A percentile compares a stretch with the other conserved stretches of the same genome.
These are phyloP conservation scores for Calosoma granatense DNA, from an alignment of 1,140 invertebrate genomes.

Conservation along the genomic window DNA sequence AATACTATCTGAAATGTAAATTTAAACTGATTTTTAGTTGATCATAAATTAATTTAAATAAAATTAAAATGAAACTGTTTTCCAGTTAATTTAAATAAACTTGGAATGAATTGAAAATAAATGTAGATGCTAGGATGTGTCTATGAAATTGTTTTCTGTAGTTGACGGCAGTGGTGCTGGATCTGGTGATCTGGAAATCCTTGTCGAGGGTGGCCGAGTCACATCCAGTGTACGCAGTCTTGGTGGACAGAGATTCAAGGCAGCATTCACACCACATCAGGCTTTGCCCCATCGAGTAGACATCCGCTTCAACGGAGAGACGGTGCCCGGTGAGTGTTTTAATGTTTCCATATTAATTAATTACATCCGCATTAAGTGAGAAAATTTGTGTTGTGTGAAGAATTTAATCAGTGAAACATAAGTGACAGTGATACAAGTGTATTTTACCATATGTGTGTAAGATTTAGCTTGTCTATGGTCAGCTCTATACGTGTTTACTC, in stretches of 20 bases:
- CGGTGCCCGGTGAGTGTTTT: constrained; percentile 72
- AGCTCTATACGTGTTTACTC: background rate
- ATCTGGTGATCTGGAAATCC: constrained; percentile 91
- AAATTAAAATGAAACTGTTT: no score
- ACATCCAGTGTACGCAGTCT: constrained; percentile 87
- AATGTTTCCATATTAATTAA: background rate
- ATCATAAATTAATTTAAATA: no score
- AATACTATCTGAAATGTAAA: no score
- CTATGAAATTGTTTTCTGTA: constrained; percentile 34
- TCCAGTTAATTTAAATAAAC: no score
- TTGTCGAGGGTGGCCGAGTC: constrained; percentile 91
- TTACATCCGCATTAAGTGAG: background rate
- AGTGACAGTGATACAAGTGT: background rate
- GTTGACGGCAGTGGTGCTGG: constrained; percentile 92
- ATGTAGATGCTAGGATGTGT: background rate
- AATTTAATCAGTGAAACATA: no score
- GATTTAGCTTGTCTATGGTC: background rate
- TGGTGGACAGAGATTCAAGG: constrained; percentile 81
- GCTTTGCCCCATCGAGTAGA: constrained; percentile 77
- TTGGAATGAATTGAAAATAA: no score
- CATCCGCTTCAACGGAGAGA: constrained; percentile 92
- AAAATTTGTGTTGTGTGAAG: background rate
- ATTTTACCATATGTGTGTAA: background rate
- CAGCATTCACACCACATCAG: constrained; percentile 85
- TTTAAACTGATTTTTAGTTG: no score